Evolutionary conservation across 2,113 vertebrate species (phyloP), one percentile per base, ranked within the genome.

Genomic region (Calidris pygmaea): DNA sequence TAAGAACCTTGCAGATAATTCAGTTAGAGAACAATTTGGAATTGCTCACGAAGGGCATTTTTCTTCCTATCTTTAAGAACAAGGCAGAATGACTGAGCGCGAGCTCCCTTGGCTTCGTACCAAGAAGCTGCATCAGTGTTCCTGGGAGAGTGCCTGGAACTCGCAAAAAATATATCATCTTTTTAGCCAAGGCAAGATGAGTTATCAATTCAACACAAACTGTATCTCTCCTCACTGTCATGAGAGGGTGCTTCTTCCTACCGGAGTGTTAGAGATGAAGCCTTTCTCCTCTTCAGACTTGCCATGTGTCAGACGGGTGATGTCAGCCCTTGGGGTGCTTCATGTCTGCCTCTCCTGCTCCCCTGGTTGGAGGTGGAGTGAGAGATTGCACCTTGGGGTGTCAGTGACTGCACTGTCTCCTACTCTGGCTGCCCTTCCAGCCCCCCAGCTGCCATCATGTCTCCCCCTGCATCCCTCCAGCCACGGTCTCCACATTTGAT

Each of bases 31-130:
- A 87, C 88, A 68, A 78, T 76, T 92, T 88, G 80, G 84, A 85
- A 94, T 95, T 89, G 63, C 39, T 75, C 75, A 84, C 37, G 81
- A 67, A 82, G 79, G 84, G 55, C 65, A 29, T 97, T 97, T 96
- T 86, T 89, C 90, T 91, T 59, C 32, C 71, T 37, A 14, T 85
- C 43, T 67, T 91, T 85, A 95, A 60, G 68, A 91, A 58, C 18
- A 7, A 80, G 43, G 76, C 83, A 84, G 48, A 72, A 80, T 77
- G 80, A 91, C 91, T 94, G 59, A 87, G 67, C 12, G 15, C 37
- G 53, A n/a, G 37, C 47, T 95, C 72, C 39, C 67, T 72, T 94
- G 95, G 94, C 66, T 78, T 86, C 56, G 5, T 32, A 79, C 88
- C 85, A 80, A 63, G 75, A n/a, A 73, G 78, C 91, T 95, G 32